A percentile compares a stretch with the other conserved stretches of the same genome.
Conservation (phyloP, 2,797 vertebrate genomes). For the Myotis findleyi region DNA sequence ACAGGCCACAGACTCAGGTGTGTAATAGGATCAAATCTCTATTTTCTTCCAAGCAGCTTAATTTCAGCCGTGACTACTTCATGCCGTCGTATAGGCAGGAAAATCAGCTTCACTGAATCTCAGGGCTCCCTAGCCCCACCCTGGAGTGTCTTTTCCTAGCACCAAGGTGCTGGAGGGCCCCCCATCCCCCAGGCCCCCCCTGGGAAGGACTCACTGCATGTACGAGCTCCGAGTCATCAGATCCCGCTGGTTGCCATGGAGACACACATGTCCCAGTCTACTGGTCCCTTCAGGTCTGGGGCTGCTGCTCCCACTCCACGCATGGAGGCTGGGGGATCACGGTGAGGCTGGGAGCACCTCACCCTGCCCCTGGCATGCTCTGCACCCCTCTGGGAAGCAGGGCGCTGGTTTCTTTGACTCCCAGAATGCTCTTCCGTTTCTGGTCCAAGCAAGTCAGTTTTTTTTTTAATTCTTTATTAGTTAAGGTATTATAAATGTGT, state of each 20-base stretch:
- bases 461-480: no score
- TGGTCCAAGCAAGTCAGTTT: background rate
- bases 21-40: background rate
- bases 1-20: background rate
- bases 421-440: background rate
- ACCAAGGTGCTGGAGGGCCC: background rate
- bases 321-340: background rate
- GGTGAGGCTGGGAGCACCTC: background rate
- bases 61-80: background rate
- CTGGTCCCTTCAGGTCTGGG: constrained; percentile 40
- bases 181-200: background rate
- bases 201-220: background rate
- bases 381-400: background rate
- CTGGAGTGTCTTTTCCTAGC: background rate
- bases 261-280: constrained; percentile 43
- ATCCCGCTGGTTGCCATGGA: constrained; percentile 73
- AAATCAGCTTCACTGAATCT: background rate
- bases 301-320: background rate
- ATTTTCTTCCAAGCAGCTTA: constrained; percentile 18
- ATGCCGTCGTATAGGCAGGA: background rate
- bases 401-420: no score
- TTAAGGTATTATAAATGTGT: no score
- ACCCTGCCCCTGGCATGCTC: background rate
- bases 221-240: constrained; percentile 40
- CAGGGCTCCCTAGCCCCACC: background rate